phyloP scores from a whole-genome alignment of 2,888 invertebrate genomes.

The Cryptosula pallasiana region DNA sequence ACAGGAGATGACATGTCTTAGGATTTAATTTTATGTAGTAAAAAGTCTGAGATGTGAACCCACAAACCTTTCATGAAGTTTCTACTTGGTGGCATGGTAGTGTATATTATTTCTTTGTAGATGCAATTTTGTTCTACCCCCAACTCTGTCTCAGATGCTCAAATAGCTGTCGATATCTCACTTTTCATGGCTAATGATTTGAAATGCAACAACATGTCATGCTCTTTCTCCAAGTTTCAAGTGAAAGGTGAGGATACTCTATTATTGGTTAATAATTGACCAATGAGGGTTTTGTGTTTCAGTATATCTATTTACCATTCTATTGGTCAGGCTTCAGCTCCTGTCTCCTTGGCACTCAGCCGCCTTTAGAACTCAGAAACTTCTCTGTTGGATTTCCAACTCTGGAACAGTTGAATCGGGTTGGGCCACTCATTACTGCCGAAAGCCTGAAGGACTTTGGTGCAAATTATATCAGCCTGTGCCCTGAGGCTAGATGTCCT shows the following conservation, averaged over 20 bases:
- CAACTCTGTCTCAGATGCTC: too few relatives aligned
- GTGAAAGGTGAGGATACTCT: not conserved
- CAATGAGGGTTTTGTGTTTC: not conserved
- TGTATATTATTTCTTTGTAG: too few relatives aligned
- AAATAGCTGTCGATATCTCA: too few relatives aligned
- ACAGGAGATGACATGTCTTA: too few relatives aligned
- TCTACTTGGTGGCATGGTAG: too few relatives aligned
- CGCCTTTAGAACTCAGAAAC: not conserved
- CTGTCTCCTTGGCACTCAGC: not conserved
- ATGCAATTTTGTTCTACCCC: too few relatives aligned
- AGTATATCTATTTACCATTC: too few relatives aligned
- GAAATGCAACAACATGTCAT: not conserved
- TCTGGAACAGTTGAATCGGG: not conserved
- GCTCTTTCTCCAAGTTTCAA: constrained; percentile 16
- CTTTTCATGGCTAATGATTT: too few relatives aligned
- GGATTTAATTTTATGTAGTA: too few relatives aligned
- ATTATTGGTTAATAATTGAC: not conserved
- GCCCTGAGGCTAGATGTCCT: not conserved
- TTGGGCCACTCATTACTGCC: not conserved
- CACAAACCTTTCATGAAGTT: too few relatives aligned
- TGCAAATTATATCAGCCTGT: not conserved
- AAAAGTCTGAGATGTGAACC: too few relatives aligned
- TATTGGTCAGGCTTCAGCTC: not conserved
- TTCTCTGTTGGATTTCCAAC: constrained; percentile 5
- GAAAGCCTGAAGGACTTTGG: not conserved